Conservation (phyloP, 2,888 invertebrate genomes). For the Calliscelio sp. region DNA sequence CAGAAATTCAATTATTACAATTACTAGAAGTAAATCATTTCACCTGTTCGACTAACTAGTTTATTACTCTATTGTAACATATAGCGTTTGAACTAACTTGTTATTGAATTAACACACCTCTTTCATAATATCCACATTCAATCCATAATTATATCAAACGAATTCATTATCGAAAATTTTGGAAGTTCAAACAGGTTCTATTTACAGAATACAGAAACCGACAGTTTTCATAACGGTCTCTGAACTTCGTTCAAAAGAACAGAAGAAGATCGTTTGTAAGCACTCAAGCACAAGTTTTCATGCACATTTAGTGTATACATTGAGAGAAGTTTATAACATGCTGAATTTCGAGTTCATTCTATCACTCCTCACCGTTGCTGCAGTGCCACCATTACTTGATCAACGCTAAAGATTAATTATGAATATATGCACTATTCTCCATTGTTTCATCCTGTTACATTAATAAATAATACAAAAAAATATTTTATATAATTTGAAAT, state of each 20-base stretch:
- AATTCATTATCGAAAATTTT: background rate
- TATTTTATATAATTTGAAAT: no score
- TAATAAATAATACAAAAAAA: no score
- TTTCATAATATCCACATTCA: background rate
- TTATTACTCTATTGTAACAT: constrained; percentile 15
- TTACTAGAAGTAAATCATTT: background rate
- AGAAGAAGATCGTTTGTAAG: constrained; percentile 18
- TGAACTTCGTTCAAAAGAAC: constrained; percentile 7
- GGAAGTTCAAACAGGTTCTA: no score
- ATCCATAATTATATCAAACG: background rate
- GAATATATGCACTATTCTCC: background rate
- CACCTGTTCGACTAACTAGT: constrained; percentile 24
- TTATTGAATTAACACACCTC: constrained; percentile 26
- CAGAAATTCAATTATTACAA: no score
- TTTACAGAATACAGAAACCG: no score
- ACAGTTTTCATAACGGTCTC: constrained; percentile 11
- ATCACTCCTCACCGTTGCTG: constrained; percentile 1
- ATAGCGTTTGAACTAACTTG: constrained; percentile 7
- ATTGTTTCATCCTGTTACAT: no score
- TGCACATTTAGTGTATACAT: constrained; percentile 20
- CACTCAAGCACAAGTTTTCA: constrained; percentile 37
- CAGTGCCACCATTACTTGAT: constrained; percentile 14
- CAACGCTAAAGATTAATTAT: constrained; percentile 25
- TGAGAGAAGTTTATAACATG: constrained; percentile 25
- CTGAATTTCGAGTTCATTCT: constrained; percentile 25